Conservation (phyloP, 1,140 invertebrate genomes). For the Lutraria rhynchaena region DNA sequence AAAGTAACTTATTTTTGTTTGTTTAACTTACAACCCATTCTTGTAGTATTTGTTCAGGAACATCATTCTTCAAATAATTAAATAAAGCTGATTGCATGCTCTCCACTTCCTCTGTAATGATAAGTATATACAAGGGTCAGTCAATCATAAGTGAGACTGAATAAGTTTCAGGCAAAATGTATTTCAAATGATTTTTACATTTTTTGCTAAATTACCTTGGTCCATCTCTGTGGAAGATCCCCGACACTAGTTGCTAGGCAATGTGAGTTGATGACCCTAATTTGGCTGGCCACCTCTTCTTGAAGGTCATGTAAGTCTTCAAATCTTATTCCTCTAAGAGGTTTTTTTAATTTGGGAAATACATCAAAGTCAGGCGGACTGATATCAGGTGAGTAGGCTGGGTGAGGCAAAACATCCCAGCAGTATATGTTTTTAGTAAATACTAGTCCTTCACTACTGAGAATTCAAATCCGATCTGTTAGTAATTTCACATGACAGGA, state of each 20-base stretch:
- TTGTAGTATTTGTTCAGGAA: background rate
- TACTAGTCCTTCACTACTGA: too few species aligned
- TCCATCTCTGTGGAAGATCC: background rate
- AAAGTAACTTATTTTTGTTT: too few species aligned
- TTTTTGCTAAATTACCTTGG: background rate
- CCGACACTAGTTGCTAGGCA: too few species aligned
- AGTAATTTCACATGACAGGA: too few species aligned
- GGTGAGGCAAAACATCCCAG: background rate
- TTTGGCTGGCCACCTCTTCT: background rate
- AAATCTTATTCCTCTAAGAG: background rate
- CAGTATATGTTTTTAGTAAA: too few species aligned
- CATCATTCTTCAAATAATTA: background rate
- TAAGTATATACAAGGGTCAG: too few species aligned
- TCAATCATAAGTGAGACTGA: too few species aligned
- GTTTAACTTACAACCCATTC: too few species aligned
- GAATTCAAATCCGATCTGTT: too few species aligned
- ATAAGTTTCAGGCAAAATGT: too few species aligned
- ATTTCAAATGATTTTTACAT: too few species aligned
- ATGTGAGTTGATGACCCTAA: background rate
- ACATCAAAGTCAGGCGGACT: constrained; percentile 4
- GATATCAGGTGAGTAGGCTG: background rate
- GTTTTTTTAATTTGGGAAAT: background rate
- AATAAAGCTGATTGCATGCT: background rate
- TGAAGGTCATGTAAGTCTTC: background rate
- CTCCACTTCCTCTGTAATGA: constrained; percentile 15